phyloP scores from a whole-genome alignment of 2,113 vertebrate species.

The Philantomba maxwellii region DNA sequence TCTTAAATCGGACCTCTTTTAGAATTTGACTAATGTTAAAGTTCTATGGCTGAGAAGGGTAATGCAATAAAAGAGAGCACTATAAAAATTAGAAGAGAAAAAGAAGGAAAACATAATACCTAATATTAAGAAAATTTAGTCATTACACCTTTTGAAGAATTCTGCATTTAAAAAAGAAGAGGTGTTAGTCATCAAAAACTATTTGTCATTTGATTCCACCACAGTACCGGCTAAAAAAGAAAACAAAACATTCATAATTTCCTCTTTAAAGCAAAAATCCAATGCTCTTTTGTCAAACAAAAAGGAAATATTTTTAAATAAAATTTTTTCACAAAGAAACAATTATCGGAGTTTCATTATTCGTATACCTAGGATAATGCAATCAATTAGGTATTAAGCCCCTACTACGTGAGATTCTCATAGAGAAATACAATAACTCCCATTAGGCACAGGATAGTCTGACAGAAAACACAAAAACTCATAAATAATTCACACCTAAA shows the following conservation, averaged over 20 bases:
- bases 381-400: not conserved
- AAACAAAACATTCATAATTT: not conserved
- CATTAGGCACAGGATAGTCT: not conserved
- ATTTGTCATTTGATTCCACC: conserved; percentile 1
- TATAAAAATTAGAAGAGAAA: not conserved
- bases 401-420: not conserved
- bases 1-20: not conserved
- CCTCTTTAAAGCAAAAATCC: conserved; percentile 12
- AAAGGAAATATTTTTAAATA: not conserved
- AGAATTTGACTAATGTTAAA: not conserved
- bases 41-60: not conserved
- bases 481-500: not conserved
- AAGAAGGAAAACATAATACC: not conserved
- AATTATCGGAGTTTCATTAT: not conserved
- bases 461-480: not conserved
- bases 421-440: not conserved
- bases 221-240: not conserved
- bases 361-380: not conserved
- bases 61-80: not conserved
- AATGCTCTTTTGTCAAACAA: not conserved
- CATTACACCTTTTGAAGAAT: not conserved
- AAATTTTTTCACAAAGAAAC: not conserved
- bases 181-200: not conserved
- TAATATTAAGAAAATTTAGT: conserved; percentile 28
- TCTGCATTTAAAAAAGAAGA: not conserved